phyloP scores from a whole-genome alignment of 2,797 vertebrate species.

The Anabas testudineus region DNA sequence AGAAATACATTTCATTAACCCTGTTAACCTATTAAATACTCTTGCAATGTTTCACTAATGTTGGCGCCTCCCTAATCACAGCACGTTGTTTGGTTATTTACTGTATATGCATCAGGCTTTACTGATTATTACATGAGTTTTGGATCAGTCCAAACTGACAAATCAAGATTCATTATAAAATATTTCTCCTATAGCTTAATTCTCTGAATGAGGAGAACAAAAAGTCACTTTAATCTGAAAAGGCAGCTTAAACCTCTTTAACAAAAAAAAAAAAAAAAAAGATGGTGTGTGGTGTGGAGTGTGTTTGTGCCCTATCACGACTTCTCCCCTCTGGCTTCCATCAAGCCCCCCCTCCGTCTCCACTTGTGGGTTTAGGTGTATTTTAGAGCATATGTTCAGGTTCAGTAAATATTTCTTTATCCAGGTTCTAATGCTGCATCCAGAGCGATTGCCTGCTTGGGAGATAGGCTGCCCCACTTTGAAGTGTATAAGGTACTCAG shows the following conservation, averaged over 20 bases:
- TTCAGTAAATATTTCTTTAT: conserved; percentile 72
- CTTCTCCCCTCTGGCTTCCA: conserved; percentile 21
- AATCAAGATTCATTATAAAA: background rate
- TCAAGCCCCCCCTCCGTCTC: conserved; percentile 23
- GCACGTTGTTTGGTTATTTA: too few species aligned
- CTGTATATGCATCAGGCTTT: background rate
- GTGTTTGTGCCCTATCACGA: conserved; percentile 35
- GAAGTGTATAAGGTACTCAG: conserved; percentile 68
- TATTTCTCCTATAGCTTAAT: background rate
- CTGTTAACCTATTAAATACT: too few species aligned
- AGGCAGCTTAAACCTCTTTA: conserved; percentile 18
- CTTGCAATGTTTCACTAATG: too few species aligned
- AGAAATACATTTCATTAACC: too few species aligned
- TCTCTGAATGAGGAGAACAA: background rate
- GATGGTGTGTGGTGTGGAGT: conserved; percentile 31
- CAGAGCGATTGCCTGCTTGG: conserved; percentile 51
- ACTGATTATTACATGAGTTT: background rate
- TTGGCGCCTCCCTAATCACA: too few species aligned
- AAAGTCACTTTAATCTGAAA: conserved; percentile 32
- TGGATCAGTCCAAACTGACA: background rate
- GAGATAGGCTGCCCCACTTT: conserved; percentile 71
- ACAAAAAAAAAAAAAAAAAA: conserved; percentile 33
- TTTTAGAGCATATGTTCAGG: conserved; percentile 67
- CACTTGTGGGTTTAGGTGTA: conserved; percentile 52
- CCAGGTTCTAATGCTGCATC: conserved; percentile 64